Evolutionary conservation across 1,140 invertebrate species (phyloP).

Genomic region (Alviniconcha marisindica): DNA sequence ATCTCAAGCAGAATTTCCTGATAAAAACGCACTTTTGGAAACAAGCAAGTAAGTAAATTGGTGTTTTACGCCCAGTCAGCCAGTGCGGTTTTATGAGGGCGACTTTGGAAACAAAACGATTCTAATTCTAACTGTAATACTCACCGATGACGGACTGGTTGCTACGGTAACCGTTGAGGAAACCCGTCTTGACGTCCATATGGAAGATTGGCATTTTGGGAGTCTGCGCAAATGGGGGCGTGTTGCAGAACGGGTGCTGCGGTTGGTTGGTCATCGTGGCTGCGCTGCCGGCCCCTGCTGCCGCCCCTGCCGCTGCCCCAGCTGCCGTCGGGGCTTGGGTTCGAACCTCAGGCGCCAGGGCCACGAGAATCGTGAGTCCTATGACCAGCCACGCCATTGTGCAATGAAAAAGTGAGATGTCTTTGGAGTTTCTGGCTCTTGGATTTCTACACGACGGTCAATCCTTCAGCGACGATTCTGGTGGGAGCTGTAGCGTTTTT

Average conservation of each 20-base stretch:
- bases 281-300: background rate
- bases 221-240: background rate
- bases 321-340: background rate
- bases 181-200: conserved; percentile 25
- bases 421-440: background rate
- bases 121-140: no score
- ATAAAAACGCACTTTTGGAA: no score
- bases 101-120: no score
- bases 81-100: no score
- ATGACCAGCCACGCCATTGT: background rate
- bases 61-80: no score
- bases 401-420: background rate
- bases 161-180: conserved; percentile 30
- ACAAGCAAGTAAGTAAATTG: no score
- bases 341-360: background rate
- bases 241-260: conserved; percentile 11
- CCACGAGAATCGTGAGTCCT: background rate
- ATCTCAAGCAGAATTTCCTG: no score
- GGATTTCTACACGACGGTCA: background rate
- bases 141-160: conserved; percentile 27
- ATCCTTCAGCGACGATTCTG: background rate
- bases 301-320: background rate
- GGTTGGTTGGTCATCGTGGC: background rate
- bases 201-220: conserved; percentile 28
- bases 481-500: no score